These are phyloP conservation scores for Myiotriccus ornatus DNA, from an alignment of 2,797 vertebrate species.

Conservation along the genomic window DNA sequence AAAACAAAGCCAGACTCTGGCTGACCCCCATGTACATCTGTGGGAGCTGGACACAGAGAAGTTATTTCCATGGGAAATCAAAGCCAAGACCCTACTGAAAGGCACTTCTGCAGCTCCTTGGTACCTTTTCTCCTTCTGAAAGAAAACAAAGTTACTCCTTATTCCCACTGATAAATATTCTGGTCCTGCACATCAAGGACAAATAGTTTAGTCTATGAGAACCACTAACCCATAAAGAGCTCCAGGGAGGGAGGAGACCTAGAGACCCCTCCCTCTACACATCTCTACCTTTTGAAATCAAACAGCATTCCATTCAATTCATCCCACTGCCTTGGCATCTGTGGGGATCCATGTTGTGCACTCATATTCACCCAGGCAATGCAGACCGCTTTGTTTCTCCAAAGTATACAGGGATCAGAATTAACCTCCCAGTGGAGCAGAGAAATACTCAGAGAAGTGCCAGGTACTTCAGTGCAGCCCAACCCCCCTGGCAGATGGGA, in stretches of 20 bases:
- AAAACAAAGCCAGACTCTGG: not conserved
- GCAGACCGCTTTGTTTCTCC: not conserved
- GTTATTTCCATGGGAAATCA: not conserved
- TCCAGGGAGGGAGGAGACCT: not conserved
- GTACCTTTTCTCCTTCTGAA: not conserved
- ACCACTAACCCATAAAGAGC: not conserved
- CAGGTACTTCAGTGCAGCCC: not conserved
- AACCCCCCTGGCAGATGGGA: not conserved
- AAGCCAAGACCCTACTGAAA: not conserved
- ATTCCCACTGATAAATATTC: not conserved
- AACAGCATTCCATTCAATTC: not conserved
- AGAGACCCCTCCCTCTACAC: not conserved
- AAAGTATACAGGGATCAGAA: not conserved
- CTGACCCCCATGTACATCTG: not conserved
- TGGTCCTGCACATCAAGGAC: not conserved
- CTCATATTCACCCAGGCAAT: not conserved
- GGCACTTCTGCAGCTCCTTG: not conserved
- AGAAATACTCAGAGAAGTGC: not conserved
- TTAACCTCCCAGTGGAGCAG: not conserved
- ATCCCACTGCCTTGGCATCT: not conserved
- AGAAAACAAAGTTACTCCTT: not conserved
- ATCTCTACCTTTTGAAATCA: not conserved
- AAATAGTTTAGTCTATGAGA: not conserved
- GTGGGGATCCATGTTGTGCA: accelerated
- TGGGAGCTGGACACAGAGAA: not conserved